Evolutionary conservation across 1,140 invertebrate genomes (phyloP).

Genomic region (Bombus polaris): DNA sequence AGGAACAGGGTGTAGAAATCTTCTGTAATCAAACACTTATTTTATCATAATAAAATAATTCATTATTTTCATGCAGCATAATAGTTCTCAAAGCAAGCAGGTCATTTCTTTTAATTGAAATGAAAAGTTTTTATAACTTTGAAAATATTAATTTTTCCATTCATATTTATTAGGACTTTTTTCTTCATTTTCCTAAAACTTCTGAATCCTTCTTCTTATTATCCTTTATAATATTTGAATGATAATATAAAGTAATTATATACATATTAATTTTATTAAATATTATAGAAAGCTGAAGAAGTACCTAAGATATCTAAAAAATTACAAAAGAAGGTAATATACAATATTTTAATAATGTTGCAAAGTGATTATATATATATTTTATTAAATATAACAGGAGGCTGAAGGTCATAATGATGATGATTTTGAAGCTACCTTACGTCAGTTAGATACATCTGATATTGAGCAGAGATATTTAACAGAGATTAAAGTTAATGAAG

Average conservation of each 20-base stretch:
- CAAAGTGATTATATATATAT: neutral
- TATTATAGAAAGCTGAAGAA: constrained; percentile 45
- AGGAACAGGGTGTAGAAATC: too few species aligned
- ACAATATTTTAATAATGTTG: neutral
- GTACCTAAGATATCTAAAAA: neutral
- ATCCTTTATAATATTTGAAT: neutral
- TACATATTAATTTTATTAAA: constrained; percentile 6
- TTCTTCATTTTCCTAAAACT: neutral
- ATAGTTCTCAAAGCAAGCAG: neutral
- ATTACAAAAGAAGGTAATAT: neutral
- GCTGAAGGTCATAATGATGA: constrained; percentile 84
- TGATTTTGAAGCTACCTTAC: constrained; percentile 87
- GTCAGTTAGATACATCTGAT: constrained; percentile 83
- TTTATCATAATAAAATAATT: too few species aligned
- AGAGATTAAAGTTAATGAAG: constrained; percentile 29
- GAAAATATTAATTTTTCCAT: neutral
- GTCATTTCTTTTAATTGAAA: neutral
- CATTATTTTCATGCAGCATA: too few species aligned
- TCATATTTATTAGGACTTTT: neutral
- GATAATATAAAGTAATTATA: neutral
- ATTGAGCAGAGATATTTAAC: constrained; percentile 63
- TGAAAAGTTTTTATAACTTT: neutral
- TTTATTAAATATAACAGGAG: constrained; percentile 46
- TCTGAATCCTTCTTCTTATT: neutral
- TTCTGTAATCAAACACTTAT: too few species aligned